These are phyloP conservation scores for Acrossocheilus wenchowensis DNA, from an alignment of 2,797 vertebrate genomes.

Conservation along the genomic window DNA sequence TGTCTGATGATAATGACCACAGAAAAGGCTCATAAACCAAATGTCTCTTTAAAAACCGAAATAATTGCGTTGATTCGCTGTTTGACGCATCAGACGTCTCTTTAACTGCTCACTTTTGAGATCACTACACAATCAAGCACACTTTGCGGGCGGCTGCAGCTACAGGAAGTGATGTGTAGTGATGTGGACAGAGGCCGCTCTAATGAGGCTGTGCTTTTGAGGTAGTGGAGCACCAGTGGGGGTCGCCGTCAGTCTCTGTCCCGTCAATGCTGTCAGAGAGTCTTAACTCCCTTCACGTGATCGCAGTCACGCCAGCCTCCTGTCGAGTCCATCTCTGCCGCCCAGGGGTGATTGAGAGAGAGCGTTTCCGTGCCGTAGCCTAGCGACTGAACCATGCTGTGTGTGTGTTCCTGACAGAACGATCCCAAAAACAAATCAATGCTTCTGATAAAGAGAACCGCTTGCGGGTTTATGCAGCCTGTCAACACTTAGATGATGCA, in stretches of 20 bases:
- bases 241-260: slow-evolving; percentile 43
- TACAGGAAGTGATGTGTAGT: slow-evolving; percentile 76
- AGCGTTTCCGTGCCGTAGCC: background rate
- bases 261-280: slow-evolving; percentile 52
- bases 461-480: background rate
- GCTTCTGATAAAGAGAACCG: background rate
- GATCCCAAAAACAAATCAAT: background rate
- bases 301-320: slow-evolving; percentile 42
- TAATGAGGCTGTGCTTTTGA: slow-evolving; percentile 56
- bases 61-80: slow-evolving; percentile 80
- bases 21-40: slow-evolving; percentile 77
- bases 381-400: background rate
- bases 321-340: slow-evolving; percentile 38
- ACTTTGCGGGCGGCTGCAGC: slow-evolving; percentile 73
- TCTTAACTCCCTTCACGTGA: slow-evolving; percentile 51
- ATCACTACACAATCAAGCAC: slow-evolving; percentile 81
- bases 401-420: background rate
- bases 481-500: background rate
- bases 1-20: slow-evolving; percentile 58
- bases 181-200: slow-evolving; percentile 70
- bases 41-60: slow-evolving; percentile 79
- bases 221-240: slow-evolving; percentile 48
- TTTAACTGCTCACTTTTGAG: slow-evolving; percentile 77
- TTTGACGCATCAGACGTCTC: slow-evolving; percentile 77
- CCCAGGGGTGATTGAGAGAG: background rate